These are phyloP conservation scores for Meloidogyne chitwoodi DNA, from an alignment of 1,140 invertebrate species.

Conservation along the genomic window DNA sequence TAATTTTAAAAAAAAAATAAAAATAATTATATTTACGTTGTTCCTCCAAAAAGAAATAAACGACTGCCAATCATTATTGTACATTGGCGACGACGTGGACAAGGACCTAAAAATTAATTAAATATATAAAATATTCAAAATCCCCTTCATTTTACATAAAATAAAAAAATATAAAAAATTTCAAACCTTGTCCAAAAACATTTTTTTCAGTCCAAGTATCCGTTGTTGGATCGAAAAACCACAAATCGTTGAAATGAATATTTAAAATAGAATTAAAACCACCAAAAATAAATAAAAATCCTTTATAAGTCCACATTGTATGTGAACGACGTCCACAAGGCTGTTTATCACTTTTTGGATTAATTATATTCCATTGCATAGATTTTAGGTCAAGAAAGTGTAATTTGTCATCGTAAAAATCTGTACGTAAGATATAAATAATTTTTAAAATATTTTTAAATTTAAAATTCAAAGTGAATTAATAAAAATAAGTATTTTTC, in stretches of 20 bases:
- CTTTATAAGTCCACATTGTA: slow-evolving; percentile 76
- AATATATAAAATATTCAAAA: neutral
- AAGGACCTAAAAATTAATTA: slow-evolving; percentile 61
- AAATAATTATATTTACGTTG: slow-evolving; percentile 63
- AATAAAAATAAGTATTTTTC: no score
- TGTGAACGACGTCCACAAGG: slow-evolving; percentile 76
- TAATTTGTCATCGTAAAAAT: slow-evolving; percentile 73
- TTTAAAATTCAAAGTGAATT: no score
- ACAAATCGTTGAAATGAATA: slow-evolving; percentile 77
- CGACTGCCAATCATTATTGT: slow-evolving; percentile 71
- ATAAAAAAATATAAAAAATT: neutral
- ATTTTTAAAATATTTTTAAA: neutral
- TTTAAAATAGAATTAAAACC: slow-evolving; percentile 75
- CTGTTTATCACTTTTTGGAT: slow-evolving; percentile 63
- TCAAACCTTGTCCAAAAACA: slow-evolving; percentile 23
- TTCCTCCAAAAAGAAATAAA: slow-evolving; percentile 79
- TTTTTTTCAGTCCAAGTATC: slow-evolving; percentile 42
- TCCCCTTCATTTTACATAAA: no score
- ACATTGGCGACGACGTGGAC: slow-evolving; percentile 73
- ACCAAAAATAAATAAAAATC: slow-evolving; percentile 78
- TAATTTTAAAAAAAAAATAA: neutral
- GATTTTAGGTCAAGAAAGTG: slow-evolving; percentile 72
- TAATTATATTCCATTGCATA: slow-evolving; percentile 69
- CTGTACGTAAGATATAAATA: neutral
- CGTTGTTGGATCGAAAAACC: slow-evolving; percentile 66